Evolutionary conservation across 2,888 invertebrate species (phyloP).

Genomic region (Nysson spinosus): DNA sequence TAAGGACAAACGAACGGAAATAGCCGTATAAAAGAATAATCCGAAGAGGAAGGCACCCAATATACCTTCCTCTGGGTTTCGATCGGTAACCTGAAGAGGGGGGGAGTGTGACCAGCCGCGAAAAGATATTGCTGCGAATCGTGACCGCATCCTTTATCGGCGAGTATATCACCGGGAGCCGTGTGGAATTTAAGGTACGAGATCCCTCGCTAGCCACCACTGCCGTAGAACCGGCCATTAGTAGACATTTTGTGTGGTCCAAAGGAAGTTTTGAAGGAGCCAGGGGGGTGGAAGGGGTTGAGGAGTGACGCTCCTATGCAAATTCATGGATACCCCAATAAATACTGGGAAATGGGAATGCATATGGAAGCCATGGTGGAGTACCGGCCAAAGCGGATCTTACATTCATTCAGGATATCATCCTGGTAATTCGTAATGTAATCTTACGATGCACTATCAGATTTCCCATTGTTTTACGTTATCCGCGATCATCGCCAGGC

Average conservation of each 20-base stretch:
- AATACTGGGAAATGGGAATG: slow-evolving; percentile 71
- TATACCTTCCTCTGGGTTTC: not conserved
- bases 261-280: slow-evolving; percentile 41
- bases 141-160: slow-evolving; percentile 47
- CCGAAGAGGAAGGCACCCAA: too few relatives aligned
- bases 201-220: slow-evolving; percentile 54
- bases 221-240: slow-evolving; percentile 65
- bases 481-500: slow-evolving; percentile 2
- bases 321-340: slow-evolving; percentile 74
- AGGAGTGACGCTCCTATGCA: slow-evolving; percentile 73
- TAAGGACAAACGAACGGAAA: slow-evolving; percentile 3
- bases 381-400: slow-evolving; percentile 57
- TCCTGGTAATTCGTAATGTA: slow-evolving; percentile 45
- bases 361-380: slow-evolving; percentile 34
- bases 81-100: not conserved
- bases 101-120: slow-evolving; percentile 21
- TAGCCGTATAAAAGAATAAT: slow-evolving; percentile 1
- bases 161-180: slow-evolving; percentile 39
- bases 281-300: slow-evolving; percentile 22
- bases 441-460: not conserved
- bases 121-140: slow-evolving; percentile 17
- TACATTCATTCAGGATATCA: slow-evolving; percentile 65
- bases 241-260: slow-evolving; percentile 77
- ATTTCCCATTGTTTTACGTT: slow-evolving; percentile 16
- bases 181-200: slow-evolving; percentile 65